Evolutionary conservation across 1,140 invertebrate species (phyloP).

Genomic region (Drosophila yakuba): DNA sequence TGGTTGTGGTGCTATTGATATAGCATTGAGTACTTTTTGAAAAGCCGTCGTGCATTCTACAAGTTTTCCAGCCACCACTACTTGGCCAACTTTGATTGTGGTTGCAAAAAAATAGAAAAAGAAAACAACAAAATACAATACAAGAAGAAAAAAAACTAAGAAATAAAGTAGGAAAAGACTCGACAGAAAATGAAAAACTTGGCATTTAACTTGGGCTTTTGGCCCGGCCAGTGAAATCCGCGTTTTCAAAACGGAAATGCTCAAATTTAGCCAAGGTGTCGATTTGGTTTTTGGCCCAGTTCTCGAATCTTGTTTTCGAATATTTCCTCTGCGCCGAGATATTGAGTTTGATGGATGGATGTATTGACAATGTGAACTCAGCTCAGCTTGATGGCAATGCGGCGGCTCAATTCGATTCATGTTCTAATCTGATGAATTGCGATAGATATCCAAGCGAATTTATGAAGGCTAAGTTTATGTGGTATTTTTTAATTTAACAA

Average conservation of each 20-base stretch:
- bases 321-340: constrained; percentile 8
- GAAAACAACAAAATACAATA: not conserved
- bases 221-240: constrained; percentile 38
- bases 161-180: constrained; percentile 10
- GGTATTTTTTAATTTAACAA: not conserved
- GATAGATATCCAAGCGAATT: not conserved
- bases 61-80: constrained; percentile 64
- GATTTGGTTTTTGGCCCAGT: constrained; percentile 51
- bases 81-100: constrained; percentile 46
- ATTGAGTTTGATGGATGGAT: constrained; percentile 1
- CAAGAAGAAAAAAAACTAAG: not conserved
- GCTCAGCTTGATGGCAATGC: not conserved
- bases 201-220: constrained; percentile 60
- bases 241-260: constrained; percentile 75
- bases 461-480: not conserved
- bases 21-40: constrained; percentile 80
- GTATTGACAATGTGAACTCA: constrained; percentile 1
- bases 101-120: constrained; percentile 33
- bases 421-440: not conserved
- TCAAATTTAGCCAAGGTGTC: constrained; percentile 70
- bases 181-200: constrained; percentile 63
- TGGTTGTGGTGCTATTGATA: constrained; percentile 61
- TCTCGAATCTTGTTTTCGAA: constrained; percentile 18
- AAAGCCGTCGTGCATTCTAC: constrained; percentile 80
- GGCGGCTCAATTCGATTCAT: constrained; percentile 15